Percentiles rank a stretch among this genome's conserved stretches.
Conservation (phyloP, 2,113 vertebrate species). For the Ramphastos sulfuratus region DNA sequence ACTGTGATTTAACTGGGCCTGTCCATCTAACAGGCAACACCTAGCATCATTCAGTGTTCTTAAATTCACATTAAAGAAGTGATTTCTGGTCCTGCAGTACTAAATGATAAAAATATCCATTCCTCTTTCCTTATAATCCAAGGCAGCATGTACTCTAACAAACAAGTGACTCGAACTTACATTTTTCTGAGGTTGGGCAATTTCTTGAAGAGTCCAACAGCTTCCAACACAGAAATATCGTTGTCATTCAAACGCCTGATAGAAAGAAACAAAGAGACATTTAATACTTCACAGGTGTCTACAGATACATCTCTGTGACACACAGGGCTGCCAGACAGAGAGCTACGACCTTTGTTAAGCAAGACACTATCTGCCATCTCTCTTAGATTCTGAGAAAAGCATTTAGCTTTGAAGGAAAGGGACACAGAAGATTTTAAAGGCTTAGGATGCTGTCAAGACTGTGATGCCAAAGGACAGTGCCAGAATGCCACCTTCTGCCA, state of each 20-base stretch:
- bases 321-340: neutral
- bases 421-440: neutral
- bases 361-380: neutral
- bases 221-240: conserved; percentile 89
- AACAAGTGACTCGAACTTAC: conserved; percentile 74
- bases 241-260: conserved; percentile 94
- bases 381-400: neutral
- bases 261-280: conserved; percentile 36
- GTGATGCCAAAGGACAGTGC: neutral
- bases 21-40: neutral
- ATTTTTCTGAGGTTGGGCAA: conserved; percentile 92
- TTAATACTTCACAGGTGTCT: neutral
- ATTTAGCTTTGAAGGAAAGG: neutral
- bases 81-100: neutral
- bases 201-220: conserved; percentile 90
- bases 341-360: conserved; percentile 17
- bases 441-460: neutral
- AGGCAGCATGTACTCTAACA: neutral
- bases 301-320: neutral
- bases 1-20: neutral
- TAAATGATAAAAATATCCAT: neutral
- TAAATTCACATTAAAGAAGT: neutral
- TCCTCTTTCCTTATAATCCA: neutral
- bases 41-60: neutral
- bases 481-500: neutral